Conservation (phyloP, 2,113 vertebrate species). For the Sigmodon hispidus region DNA sequence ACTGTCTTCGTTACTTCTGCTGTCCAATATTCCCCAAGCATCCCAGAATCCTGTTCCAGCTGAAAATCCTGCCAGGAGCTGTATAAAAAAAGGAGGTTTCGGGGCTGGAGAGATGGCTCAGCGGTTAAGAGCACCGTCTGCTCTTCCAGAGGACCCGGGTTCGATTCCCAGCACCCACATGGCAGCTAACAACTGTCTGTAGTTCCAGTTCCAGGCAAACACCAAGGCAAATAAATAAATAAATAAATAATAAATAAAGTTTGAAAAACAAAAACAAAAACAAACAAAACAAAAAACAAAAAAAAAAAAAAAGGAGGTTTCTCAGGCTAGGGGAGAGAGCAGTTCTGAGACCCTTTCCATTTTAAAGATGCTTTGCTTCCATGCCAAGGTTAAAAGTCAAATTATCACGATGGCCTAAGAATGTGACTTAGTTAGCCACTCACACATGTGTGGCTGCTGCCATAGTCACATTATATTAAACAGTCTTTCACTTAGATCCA, state of each 20-base stretch:
- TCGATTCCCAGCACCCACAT: no score
- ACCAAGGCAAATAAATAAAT: no score
- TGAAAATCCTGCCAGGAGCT: not conserved
- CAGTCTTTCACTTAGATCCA: not conserved
- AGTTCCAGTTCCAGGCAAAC: no score
- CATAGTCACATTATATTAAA: not conserved
- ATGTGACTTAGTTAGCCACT: not conserved
- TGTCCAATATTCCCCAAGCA: not conserved
- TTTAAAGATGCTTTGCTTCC: conserved; percentile 1
- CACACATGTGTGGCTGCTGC: not conserved
- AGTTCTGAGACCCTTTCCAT: not conserved
- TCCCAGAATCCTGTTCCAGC: not conserved
- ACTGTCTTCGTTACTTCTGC: not conserved
- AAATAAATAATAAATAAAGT: no score
- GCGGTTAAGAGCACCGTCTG: no score
- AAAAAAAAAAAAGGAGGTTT: no score
- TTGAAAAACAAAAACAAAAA: no score
- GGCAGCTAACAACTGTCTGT: no score
- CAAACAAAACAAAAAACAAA: no score
- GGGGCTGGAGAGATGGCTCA: no score
- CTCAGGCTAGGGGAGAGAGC: not conserved
- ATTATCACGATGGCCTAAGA: not conserved
- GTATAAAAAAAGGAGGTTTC: not conserved
- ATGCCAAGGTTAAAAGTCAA: not conserved
- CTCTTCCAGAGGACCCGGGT: no score